Base-by-base conservation (phyloP, 2,888 invertebrate genomes). In the Diloba caeruleocephala region DNA sequence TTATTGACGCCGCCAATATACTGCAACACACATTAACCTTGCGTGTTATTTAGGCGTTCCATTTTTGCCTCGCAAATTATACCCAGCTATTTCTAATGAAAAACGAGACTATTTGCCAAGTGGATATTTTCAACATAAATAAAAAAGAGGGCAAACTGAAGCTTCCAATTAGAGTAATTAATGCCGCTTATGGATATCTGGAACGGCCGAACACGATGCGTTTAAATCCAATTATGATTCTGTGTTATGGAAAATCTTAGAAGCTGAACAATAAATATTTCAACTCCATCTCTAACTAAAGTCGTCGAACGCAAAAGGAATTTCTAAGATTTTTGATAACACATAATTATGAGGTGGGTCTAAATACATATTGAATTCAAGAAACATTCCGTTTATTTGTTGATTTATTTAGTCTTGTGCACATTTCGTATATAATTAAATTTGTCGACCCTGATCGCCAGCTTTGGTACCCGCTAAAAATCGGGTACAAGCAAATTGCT, bases 1-100 rank as follows among this genome's bases (percentile, higher is more conserved):
- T 85, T 85, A 88, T 88, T 88, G 88, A 85, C 85, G 84, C 82
- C 82, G 81, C 81, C 82, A 80, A 81, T 82, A 75, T 76, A 77
- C 76, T 81, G 84, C 81, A 78, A 82, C 80, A 82, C 80, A 82
- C 82, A 87, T 88, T 88, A 90, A 85, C 89, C 90, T 90, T 88
- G 92, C 82, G 76, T 71, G 87, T 87, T 86, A 84, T 88, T 89
- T 87, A 90, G 83, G 78, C 76, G 77, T 77, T 79, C 59, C 59
- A 65, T 65, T 78, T 74, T 70, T 76, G 74, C 76, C 76, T 80
- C 76, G 73, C 77, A 82, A 78, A 78, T 80, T 74, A 76, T 73
- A 59, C 67, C 70, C 57, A 59, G 57, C 60, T 57, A 52, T 64
- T 70, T 58, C 43, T 43, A 58, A 65, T 68, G 68, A 59, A 67